A percentile compares a stretch with the other conserved stretches of the same genome.
Evolutionary conservation across 2,113 vertebrate species (phyloP).

Genomic region (Shinisaurus crocodilurus): DNA sequence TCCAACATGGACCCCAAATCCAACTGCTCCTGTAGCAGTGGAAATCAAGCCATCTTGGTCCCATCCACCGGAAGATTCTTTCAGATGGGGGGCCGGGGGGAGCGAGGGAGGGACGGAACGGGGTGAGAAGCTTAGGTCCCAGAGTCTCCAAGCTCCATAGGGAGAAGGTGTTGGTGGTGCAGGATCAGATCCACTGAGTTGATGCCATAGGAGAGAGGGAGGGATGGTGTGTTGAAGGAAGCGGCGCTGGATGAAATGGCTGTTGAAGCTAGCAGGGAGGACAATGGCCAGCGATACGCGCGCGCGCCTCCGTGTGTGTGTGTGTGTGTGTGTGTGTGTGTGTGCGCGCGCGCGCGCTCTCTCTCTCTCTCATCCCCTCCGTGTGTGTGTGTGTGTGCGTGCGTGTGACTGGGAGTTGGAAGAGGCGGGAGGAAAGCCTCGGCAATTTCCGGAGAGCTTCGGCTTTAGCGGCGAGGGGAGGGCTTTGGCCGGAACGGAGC

Average conservation of each 20-base stretch:
- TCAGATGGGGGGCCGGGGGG: not conserved
- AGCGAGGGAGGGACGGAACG: not conserved
- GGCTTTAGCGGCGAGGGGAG: slow-evolving; percentile 1
- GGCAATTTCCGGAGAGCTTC: slow-evolving; percentile 36
- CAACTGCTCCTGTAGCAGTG: not conserved
- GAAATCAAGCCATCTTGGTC: slow-evolving; percentile 19
- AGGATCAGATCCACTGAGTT: not conserved
- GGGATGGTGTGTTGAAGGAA: not conserved
- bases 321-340: not conserved
- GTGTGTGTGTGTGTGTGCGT: too few species aligned
- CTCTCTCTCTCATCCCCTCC: not conserved
- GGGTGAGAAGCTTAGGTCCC: not conserved
- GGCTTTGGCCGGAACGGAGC: not conserved
- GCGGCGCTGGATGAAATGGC: slow-evolving; percentile 9
- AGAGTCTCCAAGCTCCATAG: not conserved
- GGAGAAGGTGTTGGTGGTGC: not conserved
- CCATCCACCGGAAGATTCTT: slow-evolving; percentile 14
- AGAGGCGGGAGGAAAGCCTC: slow-evolving; percentile 2
- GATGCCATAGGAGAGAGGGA: not conserved
- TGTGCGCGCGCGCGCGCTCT: not conserved
- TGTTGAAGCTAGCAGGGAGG: slow-evolving; percentile 23
- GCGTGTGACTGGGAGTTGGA: not conserved
- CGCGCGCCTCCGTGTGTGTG: not conserved
- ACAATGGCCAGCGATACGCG: slow-evolving; percentile 21
- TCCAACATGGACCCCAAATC: not conserved